Base-by-base conservation (phyloP, 2,113 vertebrate species). In the Macrotis lagotis region DNA sequence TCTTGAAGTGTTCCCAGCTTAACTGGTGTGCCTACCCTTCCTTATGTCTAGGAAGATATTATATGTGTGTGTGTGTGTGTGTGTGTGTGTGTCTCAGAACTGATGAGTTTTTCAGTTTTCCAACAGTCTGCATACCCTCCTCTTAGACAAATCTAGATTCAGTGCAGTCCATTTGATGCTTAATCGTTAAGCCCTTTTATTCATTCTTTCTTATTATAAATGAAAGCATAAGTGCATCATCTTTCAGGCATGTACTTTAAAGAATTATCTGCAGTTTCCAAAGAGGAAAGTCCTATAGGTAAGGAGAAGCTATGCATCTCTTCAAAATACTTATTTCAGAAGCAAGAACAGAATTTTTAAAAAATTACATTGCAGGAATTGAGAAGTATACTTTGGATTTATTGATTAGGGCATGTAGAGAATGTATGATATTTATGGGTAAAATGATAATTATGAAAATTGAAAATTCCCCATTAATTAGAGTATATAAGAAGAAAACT, bases 1-100 rank as follows among this genome's bases (percentile, higher is more conserved):
- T 95, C 93, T 94, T 94, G 44, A 96, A 95, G 93, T 95, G 88
- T 95, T 95, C 94, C 74, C 49, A 94, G 88, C 52, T 92, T 74
- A 53, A 94, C 51, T 95, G 51, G 74, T 92, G 44, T 91, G n/a
- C n/a, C n/a, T n/a, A n/a, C n/a, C n/a, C n/a, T n/a, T n/a, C n/a
- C n/a, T 94, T 95, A 22, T 90, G 8, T 10, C 89, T 24, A 59
- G 28, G 53, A 91, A 74, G 91, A 96, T n/a, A n/a, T n/a, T n/a
- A n/a, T n/a, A n/a, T n/a, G n/a, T n/a, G n/a, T n/a, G n/a, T n/a
- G n/a, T n/a, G n/a, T n/a, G n/a, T n/a, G n/a, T n/a, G n/a, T n/a
- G n/a, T n/a, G n/a, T n/a, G n/a, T n/a, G n/a, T n/a, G n/a, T n/a
- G 51, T 90, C 88, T 31, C 16, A 93, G 53, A 95, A 93, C 52